phyloP scores from a whole-genome alignment of 1,140 invertebrate genomes.

The Chionoecetes opilio region DNA sequence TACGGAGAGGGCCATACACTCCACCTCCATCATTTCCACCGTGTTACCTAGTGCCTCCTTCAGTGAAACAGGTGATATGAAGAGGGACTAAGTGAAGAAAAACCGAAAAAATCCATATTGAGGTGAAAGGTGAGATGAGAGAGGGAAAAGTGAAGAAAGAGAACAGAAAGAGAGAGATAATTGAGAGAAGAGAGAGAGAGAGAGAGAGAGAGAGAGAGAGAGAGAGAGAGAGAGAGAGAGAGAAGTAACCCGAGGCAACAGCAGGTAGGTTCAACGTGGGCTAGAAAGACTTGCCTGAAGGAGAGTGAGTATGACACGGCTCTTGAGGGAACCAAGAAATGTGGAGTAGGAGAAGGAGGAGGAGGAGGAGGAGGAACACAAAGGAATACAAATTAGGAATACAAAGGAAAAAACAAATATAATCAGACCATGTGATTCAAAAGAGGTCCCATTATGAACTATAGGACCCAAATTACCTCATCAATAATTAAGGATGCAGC shows the following conservation, averaged over 20 bases:
- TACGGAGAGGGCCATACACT: background rate
- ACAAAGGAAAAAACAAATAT: background rate
- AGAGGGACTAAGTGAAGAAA: too few species aligned
- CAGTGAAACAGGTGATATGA: too few species aligned
- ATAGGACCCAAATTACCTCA: too few species aligned
- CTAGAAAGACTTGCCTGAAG: background rate
- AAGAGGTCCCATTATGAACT: too few species aligned
- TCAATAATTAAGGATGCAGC: too few species aligned
- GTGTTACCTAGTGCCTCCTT: too few species aligned
- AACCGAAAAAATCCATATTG: too few species aligned
- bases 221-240: conserved; percentile 25
- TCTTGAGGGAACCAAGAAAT: background rate
- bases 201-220: conserved; percentile 31
- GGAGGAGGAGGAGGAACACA: conserved; percentile 35
- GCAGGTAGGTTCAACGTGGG: too few species aligned
- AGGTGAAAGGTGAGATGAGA: background rate
- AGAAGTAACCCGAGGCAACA: background rate
- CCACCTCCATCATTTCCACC: too few species aligned
- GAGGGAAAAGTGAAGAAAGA: background rate
- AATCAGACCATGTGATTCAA: background rate
- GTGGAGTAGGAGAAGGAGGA: background rate
- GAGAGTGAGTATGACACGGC: conserved; percentile 23
- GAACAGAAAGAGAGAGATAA: background rate
- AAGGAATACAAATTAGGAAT: too few species aligned
- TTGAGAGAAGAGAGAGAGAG: background rate